Conservation (phyloP, 2,113 vertebrate genomes). For the Mustela nigripes region DNA sequence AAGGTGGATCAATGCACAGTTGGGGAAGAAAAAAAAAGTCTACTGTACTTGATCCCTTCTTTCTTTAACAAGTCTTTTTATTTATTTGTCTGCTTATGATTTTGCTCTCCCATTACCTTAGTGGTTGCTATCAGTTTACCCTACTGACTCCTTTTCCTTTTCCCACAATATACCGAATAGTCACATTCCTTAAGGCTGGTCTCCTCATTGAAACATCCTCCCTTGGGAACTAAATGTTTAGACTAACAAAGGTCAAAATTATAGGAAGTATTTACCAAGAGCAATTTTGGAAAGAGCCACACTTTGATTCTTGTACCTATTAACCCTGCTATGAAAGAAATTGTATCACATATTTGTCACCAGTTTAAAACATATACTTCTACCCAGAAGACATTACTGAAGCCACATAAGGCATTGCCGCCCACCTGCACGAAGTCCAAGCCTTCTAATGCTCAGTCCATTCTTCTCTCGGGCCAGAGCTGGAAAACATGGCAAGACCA, state of each 20-base stretch:
- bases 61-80: neutral
- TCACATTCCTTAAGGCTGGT: neutral
- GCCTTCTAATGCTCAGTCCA: neutral
- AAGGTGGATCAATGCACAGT: neutral
- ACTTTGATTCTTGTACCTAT: neutral
- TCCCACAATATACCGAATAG: neutral
- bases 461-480: neutral
- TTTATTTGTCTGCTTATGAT: neutral
- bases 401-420: neutral
- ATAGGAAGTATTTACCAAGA: neutral
- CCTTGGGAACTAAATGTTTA: neutral
- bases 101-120: neutral
- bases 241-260: neutral
- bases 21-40: too few relatives aligned
- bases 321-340: neutral
- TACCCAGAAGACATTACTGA: neutral
- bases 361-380: neutral
- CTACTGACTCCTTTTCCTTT: neutral
- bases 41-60: neutral
- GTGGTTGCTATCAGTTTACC: neutral
- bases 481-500: neutral
- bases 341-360: neutral
- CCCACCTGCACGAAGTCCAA: neutral
- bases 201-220: neutral
- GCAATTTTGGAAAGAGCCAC: neutral